A percentile compares a stretch with the other conserved stretches of the same genome.
phyloP scores from a whole-genome alignment of 2,888 invertebrate genomes.

The Aspidiotus destructor region DNA sequence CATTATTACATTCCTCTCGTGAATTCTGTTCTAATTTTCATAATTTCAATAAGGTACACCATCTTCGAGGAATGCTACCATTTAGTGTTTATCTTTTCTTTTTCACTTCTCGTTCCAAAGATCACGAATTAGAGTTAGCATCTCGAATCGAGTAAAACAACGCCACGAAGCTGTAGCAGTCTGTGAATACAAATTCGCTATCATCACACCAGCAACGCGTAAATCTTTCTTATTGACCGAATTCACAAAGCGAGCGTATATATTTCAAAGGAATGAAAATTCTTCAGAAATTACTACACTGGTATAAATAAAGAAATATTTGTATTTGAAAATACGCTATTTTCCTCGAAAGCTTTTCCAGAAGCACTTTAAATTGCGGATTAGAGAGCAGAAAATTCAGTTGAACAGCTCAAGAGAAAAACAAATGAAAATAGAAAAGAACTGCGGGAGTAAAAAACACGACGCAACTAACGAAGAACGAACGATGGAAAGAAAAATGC shows the following conservation, averaged over 20 bases:
- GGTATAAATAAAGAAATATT: conserved; percentile 27
- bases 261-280: conserved; percentile 22
- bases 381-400: conserved; percentile 23
- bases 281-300: conserved; percentile 19
- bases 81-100: too few relatives aligned
- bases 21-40: too few relatives aligned
- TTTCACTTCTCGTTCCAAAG: too few relatives aligned
- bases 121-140: too few relatives aligned
- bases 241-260: background rate
- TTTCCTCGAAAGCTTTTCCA: conserved; percentile 20
- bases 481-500: background rate
- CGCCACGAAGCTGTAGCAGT: too few relatives aligned
- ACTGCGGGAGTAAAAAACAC: background rate
- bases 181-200: too few relatives aligned
- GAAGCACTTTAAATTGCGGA: conserved; percentile 23
- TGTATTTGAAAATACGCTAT: conserved; percentile 30
- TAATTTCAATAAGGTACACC: too few relatives aligned
- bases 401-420: background rate
- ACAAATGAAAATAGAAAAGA: conserved; percentile 8
- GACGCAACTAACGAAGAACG: background rate
- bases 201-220: too few relatives aligned
- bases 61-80: too few relatives aligned
- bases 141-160: too few relatives aligned
- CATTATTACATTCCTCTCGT: too few relatives aligned
- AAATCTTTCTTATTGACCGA: too few relatives aligned